phyloP scores from a whole-genome alignment of 1,140 invertebrate species.

The Sycophaga agraensis region DNA sequence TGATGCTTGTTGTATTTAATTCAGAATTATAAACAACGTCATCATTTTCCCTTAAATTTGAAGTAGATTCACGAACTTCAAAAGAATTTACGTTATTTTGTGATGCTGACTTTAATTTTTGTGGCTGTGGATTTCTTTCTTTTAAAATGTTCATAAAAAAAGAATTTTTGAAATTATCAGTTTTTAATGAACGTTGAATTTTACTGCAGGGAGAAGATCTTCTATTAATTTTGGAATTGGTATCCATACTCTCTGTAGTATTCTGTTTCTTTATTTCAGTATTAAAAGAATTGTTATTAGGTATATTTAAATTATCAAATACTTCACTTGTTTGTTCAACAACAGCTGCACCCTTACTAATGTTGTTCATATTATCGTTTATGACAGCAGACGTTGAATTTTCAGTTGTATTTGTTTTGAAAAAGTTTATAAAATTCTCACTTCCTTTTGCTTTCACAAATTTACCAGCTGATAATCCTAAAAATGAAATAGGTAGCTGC shows the following conservation, averaged over 20 bases:
- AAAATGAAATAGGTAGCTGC: constrained; percentile 65
- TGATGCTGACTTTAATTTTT: background rate
- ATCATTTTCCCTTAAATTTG: background rate
- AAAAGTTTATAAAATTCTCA: constrained; percentile 64
- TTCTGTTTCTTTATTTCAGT: background rate
- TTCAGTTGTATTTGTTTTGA: constrained; percentile 47
- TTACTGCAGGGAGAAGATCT: constrained; percentile 27
- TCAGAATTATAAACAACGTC: background rate
- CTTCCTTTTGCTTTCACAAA: constrained; percentile 69
- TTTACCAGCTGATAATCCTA: constrained; percentile 78
- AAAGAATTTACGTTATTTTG: background rate
- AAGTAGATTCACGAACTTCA: too few relatives aligned
- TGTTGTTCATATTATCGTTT: background rate
- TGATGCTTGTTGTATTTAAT: too few relatives aligned
- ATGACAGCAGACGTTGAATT: background rate
- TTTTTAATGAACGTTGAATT: constrained; percentile 33
- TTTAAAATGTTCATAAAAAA: constrained; percentile 50
- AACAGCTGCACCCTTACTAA: background rate
- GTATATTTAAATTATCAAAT: constrained; percentile 23
- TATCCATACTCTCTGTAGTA: background rate
- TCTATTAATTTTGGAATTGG: background rate
- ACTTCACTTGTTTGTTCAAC: background rate
- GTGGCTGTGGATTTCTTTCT: constrained; percentile 13
- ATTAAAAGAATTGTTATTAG: background rate
- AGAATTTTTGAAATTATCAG: constrained; percentile 43